These are phyloP conservation scores for Tragopan temminckii DNA, from an alignment of 2,797 vertebrate genomes.

Conservation along the genomic window DNA sequence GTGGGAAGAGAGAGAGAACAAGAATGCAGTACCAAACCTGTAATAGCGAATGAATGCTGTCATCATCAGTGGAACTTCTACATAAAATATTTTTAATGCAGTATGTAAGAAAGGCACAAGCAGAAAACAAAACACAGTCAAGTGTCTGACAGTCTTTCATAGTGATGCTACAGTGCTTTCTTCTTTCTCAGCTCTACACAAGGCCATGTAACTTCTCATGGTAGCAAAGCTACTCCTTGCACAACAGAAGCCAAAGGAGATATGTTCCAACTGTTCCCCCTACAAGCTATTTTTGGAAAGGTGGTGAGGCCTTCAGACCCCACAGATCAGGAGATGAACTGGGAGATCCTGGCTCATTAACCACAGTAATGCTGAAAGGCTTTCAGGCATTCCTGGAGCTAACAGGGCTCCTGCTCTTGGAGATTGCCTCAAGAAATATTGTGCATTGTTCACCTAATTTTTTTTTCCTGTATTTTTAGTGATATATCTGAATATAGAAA, in stretches of 20 bases:
- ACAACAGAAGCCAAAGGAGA: neutral
- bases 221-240: neutral
- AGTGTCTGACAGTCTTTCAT: fast-evolving
- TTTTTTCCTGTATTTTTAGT: neutral
- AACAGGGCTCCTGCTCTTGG: neutral
- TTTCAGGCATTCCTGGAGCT: neutral
- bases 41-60: neutral
- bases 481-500: neutral
- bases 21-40: neutral
- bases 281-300: neutral
- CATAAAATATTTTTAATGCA: neutral
- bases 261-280: neutral
- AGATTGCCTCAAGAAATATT: neutral
- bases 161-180: neutral
- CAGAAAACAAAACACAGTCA: neutral
- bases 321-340: fast-evolving
- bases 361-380: neutral
- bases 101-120: neutral
- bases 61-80: slow-evolving; percentile 3
- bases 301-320: neutral
- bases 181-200: neutral
- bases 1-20: neutral
- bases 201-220: neutral
- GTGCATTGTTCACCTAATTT: neutral
- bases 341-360: neutral